A percentile compares a stretch with the other conserved stretches of the same genome.
phyloP scores from a whole-genome alignment of 1,140 invertebrate species.

The Agrypnia vestita region DNA sequence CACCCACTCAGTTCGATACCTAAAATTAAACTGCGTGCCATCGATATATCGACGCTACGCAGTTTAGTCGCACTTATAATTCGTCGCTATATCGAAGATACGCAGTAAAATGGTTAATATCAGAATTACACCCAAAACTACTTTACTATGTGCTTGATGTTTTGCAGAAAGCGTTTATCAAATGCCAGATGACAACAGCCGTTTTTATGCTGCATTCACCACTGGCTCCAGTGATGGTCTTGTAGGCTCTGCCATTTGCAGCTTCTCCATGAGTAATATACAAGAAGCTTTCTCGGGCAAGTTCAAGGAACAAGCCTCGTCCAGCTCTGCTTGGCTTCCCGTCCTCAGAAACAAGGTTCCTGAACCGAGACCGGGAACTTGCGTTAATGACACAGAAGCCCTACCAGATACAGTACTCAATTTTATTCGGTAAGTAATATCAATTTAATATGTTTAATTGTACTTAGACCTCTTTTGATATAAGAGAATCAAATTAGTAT shows the following conservation, averaged over 20 bases:
- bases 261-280: slow-evolving; percentile 87
- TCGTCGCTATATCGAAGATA: too few relatives aligned
- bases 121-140: not conserved
- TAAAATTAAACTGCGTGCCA: too few relatives aligned
- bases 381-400: slow-evolving; percentile 87
- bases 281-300: slow-evolving; percentile 89
- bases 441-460: too few relatives aligned
- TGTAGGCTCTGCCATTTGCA: slow-evolving; percentile 91
- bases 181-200: slow-evolving; percentile 84
- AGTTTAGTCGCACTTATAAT: too few relatives aligned
- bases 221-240: slow-evolving; percentile 90
- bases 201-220: slow-evolving; percentile 93
- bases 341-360: slow-evolving; percentile 82
- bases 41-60: too few relatives aligned
- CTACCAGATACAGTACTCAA: slow-evolving; percentile 88
- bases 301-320: slow-evolving; percentile 91
- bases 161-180: slow-evolving; percentile 86
- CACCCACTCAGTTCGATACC: too few relatives aligned
- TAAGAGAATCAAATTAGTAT: too few relatives aligned
- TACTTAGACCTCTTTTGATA: too few relatives aligned
- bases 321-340: slow-evolving; percentile 83
- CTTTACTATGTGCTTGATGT: slow-evolving; percentile 55
- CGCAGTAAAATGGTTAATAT: too few relatives aligned
- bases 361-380: slow-evolving; percentile 87
- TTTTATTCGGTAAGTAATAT: slow-evolving; percentile 81